Percentiles rank a stretch among this genome's conserved stretches.
Conservation (phyloP, 2,797 vertebrate species). For the Mus minutoides region DNA sequence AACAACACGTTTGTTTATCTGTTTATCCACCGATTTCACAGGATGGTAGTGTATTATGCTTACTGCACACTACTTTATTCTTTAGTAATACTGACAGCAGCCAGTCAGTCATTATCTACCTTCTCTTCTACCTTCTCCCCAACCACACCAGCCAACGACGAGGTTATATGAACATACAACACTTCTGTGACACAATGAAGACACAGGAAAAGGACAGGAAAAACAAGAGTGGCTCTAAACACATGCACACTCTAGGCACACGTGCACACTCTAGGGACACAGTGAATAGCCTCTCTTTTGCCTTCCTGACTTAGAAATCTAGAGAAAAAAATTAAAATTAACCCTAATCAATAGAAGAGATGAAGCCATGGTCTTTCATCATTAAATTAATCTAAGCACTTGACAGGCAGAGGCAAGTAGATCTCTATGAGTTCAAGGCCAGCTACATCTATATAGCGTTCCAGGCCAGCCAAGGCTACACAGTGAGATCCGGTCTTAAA, state of each 20-base stretch:
- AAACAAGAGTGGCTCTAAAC: not conserved
- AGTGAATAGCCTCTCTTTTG: slow-evolving; percentile 16
- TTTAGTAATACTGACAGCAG: not conserved
- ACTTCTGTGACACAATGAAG: not conserved
- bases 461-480: not conserved
- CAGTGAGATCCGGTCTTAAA: not conserved
- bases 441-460: not conserved
- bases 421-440: not conserved
- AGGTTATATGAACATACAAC: not conserved
- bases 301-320: slow-evolving; percentile 33
- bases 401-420: not conserved
- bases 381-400: not conserved
- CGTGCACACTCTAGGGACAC: not conserved
- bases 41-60: not conserved
- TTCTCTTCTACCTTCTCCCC: not conserved
- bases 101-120: not conserved
- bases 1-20: not conserved
- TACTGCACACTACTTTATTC: not conserved
- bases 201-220: not conserved
- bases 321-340: slow-evolving; percentile 20
- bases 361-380: slow-evolving; percentile 34
- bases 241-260: not conserved
- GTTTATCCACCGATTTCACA: not conserved
- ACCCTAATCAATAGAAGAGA: slow-evolving; percentile 29
- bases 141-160: not conserved